Base-by-base conservation (phyloP, 2,113 vertebrate genomes). In the Nestor notabilis region DNA sequence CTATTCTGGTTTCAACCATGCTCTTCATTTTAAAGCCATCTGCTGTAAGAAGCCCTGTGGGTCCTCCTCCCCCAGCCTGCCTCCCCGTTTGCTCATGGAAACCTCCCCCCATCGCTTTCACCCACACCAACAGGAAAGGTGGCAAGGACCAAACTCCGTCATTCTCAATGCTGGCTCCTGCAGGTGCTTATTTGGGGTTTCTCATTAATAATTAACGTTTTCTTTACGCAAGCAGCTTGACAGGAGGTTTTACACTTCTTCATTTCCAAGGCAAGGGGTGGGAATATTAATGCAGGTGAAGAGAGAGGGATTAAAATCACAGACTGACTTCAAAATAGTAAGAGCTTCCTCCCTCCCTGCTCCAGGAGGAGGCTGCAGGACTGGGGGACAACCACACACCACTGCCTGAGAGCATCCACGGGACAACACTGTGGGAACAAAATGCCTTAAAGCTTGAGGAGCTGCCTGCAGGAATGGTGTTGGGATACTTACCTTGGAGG, bases 401-500 rank as follows among this genome's bases (percentile, higher is more conserved):
- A 1, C 14, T 19, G 37, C 25, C 74, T 7, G 2, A 39, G 56
- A 69, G 13, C 66, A 63, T 10, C 85, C 3, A 0, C 7, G 44
- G 71, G 55, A 61, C 52, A 31, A 31, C 35, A 23, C 2, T 1
- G 5, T 0, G 27, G 64, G 50, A 52, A n/a, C 13, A 72, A 53
- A 28, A 27, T 0, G 7, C 60, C 43, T 13, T 15, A 14, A 33
- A 41, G 29, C 17, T 7, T 13, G 37, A 43, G 7, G 13, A n/a
- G 76, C 39, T 3, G 4, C 6, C 5, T 0, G 8, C 55, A 24
- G n/a, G n/a, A 9, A 23, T 15, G 11, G 47, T 43, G 53, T 55
- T 17, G 69, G 58, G 76, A 70, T 41, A 16, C 93, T 81, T 97
- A 99, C 99, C 99, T 99, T 99, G 55, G 99, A 99, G 66, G 99